These are phyloP conservation scores for Eretmocerus hayati DNA, from an alignment of 2,888 invertebrate species.

Conservation along the genomic window DNA sequence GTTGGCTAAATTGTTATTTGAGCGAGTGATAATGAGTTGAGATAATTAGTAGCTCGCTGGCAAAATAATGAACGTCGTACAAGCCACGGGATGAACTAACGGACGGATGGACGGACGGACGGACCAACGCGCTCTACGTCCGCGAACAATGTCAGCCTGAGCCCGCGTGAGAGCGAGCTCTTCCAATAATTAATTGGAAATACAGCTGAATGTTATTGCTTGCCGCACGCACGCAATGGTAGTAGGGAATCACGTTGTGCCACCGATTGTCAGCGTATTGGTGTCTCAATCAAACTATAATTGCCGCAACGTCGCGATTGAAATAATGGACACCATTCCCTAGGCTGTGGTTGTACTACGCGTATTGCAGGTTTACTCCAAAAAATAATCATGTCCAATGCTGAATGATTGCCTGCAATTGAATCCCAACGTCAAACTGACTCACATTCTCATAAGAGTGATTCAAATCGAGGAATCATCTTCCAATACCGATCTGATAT, in stretches of 20 bases:
- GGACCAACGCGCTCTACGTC: background rate
- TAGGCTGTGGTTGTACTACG: background rate
- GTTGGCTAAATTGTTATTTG: too few species aligned
- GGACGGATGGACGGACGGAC: too few species aligned
- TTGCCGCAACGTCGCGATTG: conserved; percentile 21
- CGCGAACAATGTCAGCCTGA: background rate
- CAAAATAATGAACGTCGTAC: conserved; percentile 18
- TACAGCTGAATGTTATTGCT: conserved; percentile 18
- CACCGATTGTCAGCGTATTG: conserved; percentile 12
- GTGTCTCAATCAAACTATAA: conserved; percentile 22
- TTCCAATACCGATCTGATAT: too few species aligned
- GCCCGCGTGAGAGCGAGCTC: background rate
- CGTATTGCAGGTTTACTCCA: too few species aligned
- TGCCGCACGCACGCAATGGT: conserved; percentile 3
- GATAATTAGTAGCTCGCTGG: conserved; percentile 23
- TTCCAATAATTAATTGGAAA: conserved; percentile 25
- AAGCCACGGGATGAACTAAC: too few species aligned
- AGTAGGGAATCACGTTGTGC: too few species aligned
- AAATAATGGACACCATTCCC: conserved; percentile 16
- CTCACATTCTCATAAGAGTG: too few species aligned
- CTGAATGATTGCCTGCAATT: too few species aligned
- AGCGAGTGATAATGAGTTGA: conserved; percentile 22
- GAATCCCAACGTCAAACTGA: too few species aligned
- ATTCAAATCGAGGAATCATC: too few species aligned
- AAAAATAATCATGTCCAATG: too few species aligned